Evolutionary conservation across 2,797 vertebrate species (phyloP).

Genomic region (Amazona ochrocephala): DNA sequence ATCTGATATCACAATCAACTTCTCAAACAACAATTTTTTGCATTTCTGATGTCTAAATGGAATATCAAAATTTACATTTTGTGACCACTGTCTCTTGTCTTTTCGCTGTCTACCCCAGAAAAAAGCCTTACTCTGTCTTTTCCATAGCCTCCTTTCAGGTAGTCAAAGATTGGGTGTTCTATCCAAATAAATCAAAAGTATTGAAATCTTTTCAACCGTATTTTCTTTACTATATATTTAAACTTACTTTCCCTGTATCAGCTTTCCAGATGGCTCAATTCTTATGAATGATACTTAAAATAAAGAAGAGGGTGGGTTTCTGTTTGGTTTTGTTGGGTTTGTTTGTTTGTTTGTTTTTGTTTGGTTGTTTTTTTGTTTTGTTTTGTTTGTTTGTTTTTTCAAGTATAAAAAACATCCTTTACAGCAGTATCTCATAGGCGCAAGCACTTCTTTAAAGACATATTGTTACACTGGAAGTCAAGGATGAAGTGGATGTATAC

Average conservation of each 20-base stretch:
- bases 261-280: neutral
- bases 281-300: neutral
- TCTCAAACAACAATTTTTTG: neutral
- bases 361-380: too few relatives aligned
- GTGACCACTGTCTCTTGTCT: neutral
- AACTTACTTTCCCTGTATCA: neutral
- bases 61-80: neutral
- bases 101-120: neutral
- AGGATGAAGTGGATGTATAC: neutral
- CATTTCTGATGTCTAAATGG: neutral
- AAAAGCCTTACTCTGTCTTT: neutral
- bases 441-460: neutral
- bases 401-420: neutral
- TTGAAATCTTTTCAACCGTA: neutral
- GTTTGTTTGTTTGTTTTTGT: too few relatives aligned
- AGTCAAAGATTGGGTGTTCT: neutral
- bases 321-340: neutral
- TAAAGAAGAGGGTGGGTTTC: neutral
- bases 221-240: neutral
- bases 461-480: neutral
- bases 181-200: neutral
- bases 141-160: neutral
- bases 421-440: neutral
- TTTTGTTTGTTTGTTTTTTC: neutral
- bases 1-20: neutral